Base-by-base conservation (phyloP, 2,797 vertebrate species). In the Sebastes vulpes region DNA sequence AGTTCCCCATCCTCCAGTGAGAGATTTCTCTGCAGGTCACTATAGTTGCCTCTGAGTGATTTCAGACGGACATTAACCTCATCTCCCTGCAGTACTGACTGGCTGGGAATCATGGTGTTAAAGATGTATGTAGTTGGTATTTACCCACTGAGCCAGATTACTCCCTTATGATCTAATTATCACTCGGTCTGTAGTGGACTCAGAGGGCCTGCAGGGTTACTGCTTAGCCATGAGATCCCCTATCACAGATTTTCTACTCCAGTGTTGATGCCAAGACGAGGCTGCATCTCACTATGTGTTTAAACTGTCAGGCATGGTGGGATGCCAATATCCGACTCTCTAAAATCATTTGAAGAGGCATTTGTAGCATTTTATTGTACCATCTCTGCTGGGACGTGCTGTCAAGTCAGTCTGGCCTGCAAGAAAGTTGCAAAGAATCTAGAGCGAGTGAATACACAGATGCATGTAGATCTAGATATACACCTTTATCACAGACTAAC, bases 141-240 rank as follows among this genome's bases (percentile, higher is more conserved):
- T 91, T 92, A 86, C 80, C 69, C 75, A 85, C 82, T 90, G 85
- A 93, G 86, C 88, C 84, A 85, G 82, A 91, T 89, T 85, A 92
- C 71, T 87, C 80, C 64, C 82, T 85, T 90, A 89, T 94, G 90
- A 92, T 94, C 88, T 89, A 90, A 88, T 93, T 92, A 89, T 92
- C 75, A 70, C 72, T 81, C 75, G 6, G 84, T 73, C 77, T 83
- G 81, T 72, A 71, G 82, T 74, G 65, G 84, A 86, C 77, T 87
- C 82, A 20, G 72, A 89, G 78, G 78, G 67, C 68, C 77, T 81
- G 85, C 59, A 77, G 86, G 76, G 82, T 88, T 88, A 84, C 61
- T 69, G 84, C 81, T 81, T 84, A 65, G 72, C 84, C 31, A 50
- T 25, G 46, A 86, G 84, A 89, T 83, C 77, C 75, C 83, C 72